These are phyloP conservation scores for Anniella stebbinsi DNA, from an alignment of 2,797 vertebrate species.

Conservation along the genomic window DNA sequence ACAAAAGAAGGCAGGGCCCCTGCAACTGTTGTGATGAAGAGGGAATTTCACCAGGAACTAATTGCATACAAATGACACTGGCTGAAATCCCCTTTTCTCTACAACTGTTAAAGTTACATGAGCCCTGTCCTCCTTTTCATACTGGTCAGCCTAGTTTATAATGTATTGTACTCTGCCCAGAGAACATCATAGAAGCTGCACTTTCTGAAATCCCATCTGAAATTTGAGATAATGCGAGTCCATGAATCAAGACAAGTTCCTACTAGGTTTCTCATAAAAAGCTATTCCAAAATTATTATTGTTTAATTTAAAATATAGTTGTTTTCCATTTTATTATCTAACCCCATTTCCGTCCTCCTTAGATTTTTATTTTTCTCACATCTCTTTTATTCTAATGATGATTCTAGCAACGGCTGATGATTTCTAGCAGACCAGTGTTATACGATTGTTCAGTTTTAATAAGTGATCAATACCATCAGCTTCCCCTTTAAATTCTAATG, in stretches of 20 bases:
- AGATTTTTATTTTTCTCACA: slow-evolving; percentile 23
- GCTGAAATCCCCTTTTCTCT: too few relatives aligned
- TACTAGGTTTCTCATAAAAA: neutral
- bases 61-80: too few relatives aligned
- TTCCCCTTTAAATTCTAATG: slow-evolving; percentile 78
- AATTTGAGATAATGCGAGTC: neutral
- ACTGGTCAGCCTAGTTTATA: too few relatives aligned
- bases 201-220: neutral
- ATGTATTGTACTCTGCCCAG: too few relatives aligned
- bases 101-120: too few relatives aligned
- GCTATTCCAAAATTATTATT: neutral
- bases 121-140: too few relatives aligned
- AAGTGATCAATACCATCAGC: slow-evolving; percentile 77
- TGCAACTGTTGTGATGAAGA: too few relatives aligned
- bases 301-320: neutral
- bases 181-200: too few relatives aligned
- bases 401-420: slow-evolving; percentile 56
- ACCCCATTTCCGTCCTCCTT: neutral
- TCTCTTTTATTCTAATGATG: slow-evolving; percentile 56
- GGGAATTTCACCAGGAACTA: too few relatives aligned
- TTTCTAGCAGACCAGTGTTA: slow-evolving; percentile 61
- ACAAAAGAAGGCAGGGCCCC: too few relatives aligned
- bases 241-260: neutral
- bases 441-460: slow-evolving; percentile 74
- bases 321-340: neutral